Evolutionary conservation across 1,140 invertebrate species (phyloP).

Genomic region (Periplaneta americana): DNA sequence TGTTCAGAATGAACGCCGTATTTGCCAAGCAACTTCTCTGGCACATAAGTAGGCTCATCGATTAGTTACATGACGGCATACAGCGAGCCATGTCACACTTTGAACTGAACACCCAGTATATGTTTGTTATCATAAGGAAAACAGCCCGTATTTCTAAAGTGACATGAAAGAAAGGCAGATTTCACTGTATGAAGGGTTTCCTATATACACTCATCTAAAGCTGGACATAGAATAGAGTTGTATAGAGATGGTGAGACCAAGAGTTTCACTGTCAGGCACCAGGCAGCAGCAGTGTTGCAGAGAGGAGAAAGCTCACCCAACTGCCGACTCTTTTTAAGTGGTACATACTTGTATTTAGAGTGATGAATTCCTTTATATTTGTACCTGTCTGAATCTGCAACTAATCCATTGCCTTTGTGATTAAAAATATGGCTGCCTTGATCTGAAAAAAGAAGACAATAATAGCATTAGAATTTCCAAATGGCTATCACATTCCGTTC

Average conservation of each 20-base stretch:
- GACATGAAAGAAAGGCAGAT: neutral
- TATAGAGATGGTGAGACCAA: neutral
- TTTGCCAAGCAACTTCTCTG: too few species aligned
- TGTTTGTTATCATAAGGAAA: too few species aligned
- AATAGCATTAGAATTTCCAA: neutral
- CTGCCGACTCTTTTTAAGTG: neutral
- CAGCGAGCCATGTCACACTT: too few species aligned
- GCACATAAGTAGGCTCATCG: too few species aligned
- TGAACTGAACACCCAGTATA: too few species aligned
- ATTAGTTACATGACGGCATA: too few species aligned
- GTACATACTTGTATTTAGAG: neutral
- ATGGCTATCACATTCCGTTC: neutral
- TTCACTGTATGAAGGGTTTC: neutral
- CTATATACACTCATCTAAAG: neutral
- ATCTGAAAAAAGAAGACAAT: constrained; percentile 30
- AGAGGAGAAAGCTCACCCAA: neutral
- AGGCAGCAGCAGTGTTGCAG: neutral
- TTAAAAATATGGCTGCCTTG: constrained; percentile 54
- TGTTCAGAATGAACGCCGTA: too few species aligned
- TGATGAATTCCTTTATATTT: neutral
- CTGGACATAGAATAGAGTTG: neutral
- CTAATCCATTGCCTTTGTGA: constrained; percentile 55
- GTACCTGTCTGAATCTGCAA: constrained; percentile 44
- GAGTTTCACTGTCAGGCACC: neutral
- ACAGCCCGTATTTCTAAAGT: too few species aligned